Base-by-base conservation (phyloP, 2,888 invertebrate species). In the Lottia gigantea region DNA sequence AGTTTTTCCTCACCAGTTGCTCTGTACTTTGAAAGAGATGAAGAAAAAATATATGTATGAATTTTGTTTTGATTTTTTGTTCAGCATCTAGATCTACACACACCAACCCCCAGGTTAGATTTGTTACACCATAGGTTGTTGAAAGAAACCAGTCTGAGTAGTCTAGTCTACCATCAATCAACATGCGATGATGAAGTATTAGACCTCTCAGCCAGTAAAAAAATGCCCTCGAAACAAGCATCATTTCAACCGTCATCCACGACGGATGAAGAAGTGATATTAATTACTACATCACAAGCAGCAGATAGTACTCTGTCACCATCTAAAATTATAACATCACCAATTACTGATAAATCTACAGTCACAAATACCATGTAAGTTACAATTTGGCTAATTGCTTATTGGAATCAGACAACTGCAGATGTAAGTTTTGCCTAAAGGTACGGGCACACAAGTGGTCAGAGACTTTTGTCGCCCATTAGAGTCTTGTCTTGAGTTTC, bases 181-280 rank as follows among this genome's bases (percentile, higher is more conserved):
- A 25, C 66, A 25, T 55, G 46, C 23, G 66, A 67, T 4, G 69
- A 64, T 45, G 66, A 69, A 49, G 74, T 71, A 49, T 66, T 71
- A 74, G 61, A 74, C 62, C 66, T 72, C 16, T 71, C 77, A 70
- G 40, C 40, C 40, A 74, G 77, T 72, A 64, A 66, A 19, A 68
- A 67, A 16, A 66, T 64, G 16, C 66, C 66, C 45, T 63, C 72
- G n/a, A 75, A 70, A 70, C 64, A 94, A 75, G 94, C 74, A 64
- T 46, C 64, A 26, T 66, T 73, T 23, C 75, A 76, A 46, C 78
- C 82, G 2, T 76, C 82, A 11, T 80, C 83, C 6, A 78, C 81
- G 1, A 80, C 82, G 11, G 80, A 82, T 16, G 79, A 81, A 69
- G 82, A 82, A 40, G 76, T 76, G 11, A 68, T 74, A 19, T 71